Evolutionary conservation across 2,113 vertebrate genomes (phyloP), one percentile per base, ranked within the genome.

Genomic region (Muscicapa adusta): DNA sequence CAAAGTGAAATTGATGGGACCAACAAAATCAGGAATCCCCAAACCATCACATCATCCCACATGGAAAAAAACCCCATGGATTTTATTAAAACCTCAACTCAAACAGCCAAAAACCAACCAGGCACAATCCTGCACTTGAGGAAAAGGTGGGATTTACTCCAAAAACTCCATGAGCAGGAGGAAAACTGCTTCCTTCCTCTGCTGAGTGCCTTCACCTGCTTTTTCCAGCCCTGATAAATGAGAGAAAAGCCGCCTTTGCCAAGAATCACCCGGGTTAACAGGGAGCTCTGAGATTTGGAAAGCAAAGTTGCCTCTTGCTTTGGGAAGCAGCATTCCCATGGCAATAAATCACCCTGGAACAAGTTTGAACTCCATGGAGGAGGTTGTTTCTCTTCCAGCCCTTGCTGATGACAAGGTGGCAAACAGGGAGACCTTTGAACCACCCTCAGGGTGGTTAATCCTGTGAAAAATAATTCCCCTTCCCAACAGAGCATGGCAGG

Each of bases 271-370:
- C 1, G 2, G 79, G 77, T 94, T 96, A 96, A 96, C 19, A 10
- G 85, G 61, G 91, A 96, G 83, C 67, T 75, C 20, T 9, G 6
- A 65, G 68, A 86, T 33, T 1, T 42, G 33, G 76, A 82, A 65
- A 91, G 82, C 51, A 18, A 80, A 85, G 93, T 53, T 34, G 26
- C 94, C 42, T 66, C 91, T 54, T 1, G 42, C 85, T 86, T 63
- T 42, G 88, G 90, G 93, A 17, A 92, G 82, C 72, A 45, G 70
- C 76, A 68, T 86, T 79, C 85, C 78, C 6, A 2, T 19, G 24
- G 95, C 86, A n/a, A 97, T 93, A 96, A 96, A 97, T 97, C 95
- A 96, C 62, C 38, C 75, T 67, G 40, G 76, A 88, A 87, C 48
- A 65, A 73, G 80, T 31, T 9, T 28, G 61, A 79, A 80, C 80